Evolutionary conservation across 2,888 invertebrate species (phyloP).

Genomic region (Nematopogon swammerdamellus): DNA sequence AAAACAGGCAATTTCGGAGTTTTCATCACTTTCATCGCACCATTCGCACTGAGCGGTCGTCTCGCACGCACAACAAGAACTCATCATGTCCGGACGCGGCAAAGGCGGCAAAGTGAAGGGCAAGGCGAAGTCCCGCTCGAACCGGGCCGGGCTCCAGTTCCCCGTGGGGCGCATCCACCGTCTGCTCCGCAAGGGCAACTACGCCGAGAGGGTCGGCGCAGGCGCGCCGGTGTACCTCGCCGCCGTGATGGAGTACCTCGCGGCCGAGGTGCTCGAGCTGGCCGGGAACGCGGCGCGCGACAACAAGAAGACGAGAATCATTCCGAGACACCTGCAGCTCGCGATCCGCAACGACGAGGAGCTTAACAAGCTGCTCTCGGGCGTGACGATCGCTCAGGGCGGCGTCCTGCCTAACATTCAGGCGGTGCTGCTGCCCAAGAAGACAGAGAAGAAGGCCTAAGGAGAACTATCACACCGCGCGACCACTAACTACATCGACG

Average conservation of each 20-base stretch:
- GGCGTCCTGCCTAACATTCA: slow-evolving; percentile 82
- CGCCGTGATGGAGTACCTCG: slow-evolving; percentile 64
- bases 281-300: slow-evolving; percentile 65
- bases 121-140: slow-evolving; percentile 49
- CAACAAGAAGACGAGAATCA: slow-evolving; percentile 70
- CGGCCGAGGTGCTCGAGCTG: slow-evolving; percentile 67
- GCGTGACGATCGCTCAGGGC: slow-evolving; percentile 81
- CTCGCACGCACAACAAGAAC: not conserved
- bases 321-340: slow-evolving; percentile 74
- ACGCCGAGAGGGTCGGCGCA: slow-evolving; percentile 56
- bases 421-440: slow-evolving; percentile 71
- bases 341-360: slow-evolving; percentile 83
- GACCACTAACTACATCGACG: slow-evolving; percentile 4
- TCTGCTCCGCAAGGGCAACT: slow-evolving; percentile 59
- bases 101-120: slow-evolving; percentile 35
- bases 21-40: too few species aligned
- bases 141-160: slow-evolving; percentile 55
- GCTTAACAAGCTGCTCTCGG: slow-evolving; percentile 69
- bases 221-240: slow-evolving; percentile 54
- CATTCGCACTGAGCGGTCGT: too few species aligned
- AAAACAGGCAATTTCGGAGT: too few species aligned
- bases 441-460: slow-evolving; percentile 31
- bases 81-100: slow-evolving; percentile 16
- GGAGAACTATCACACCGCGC: slow-evolving; percentile 13
- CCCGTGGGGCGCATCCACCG: slow-evolving; percentile 61